Base-by-base conservation (phyloP, 2,888 invertebrate species). In the Glomeris marginata region DNA sequence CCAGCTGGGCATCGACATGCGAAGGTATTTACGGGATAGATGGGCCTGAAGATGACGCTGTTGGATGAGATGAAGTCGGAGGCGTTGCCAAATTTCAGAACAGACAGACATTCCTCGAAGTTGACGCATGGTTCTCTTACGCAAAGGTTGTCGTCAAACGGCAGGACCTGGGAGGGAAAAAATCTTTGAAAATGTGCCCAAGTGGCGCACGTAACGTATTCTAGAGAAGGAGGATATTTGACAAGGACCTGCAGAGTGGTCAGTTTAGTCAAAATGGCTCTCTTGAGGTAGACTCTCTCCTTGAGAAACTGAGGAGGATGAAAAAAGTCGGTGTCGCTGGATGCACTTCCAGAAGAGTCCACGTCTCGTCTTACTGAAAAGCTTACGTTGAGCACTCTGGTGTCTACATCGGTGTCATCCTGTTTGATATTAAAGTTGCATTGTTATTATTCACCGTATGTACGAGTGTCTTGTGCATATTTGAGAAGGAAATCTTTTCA, bases 131-230 rank as follows among this genome's bases (percentile, higher is more conserved):
- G 94, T 63, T 97, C 95, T 47, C 85, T 77, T 0, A 94, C 85
- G 66, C 95, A 97, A 0, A 95, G 74, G 69, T 94, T 92, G 66
- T 97, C 95, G 63, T 92, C 92, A 66, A 95, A 95, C 0, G 95
- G 92, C 8, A 94, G 69, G 0, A 95, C 86, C 28, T 28, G 28
- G n/a, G 28, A 75, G 84, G 47, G 44, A 45, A 41, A 49, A 45
- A 49, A 33, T 42, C 40, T 38, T 42, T 50, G 41, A 36, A 45
- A 44, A 49, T n/a, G n/a, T n/a, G n/a, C n/a, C n/a, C n/a, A 49
- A 45, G 45, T 48, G 40, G 44, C 42, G 45, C 49, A 21, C 46
- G 42, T 43, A 50, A 44, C 34, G 37, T 37, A 48, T 37, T 42
- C 20, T 34, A 22, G 40, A 33, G 22, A 45, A 47, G 33, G 40